These are phyloP conservation scores for Salpingus planirostris DNA, from an alignment of 2,888 invertebrate genomes.

Conservation along the genomic window DNA sequence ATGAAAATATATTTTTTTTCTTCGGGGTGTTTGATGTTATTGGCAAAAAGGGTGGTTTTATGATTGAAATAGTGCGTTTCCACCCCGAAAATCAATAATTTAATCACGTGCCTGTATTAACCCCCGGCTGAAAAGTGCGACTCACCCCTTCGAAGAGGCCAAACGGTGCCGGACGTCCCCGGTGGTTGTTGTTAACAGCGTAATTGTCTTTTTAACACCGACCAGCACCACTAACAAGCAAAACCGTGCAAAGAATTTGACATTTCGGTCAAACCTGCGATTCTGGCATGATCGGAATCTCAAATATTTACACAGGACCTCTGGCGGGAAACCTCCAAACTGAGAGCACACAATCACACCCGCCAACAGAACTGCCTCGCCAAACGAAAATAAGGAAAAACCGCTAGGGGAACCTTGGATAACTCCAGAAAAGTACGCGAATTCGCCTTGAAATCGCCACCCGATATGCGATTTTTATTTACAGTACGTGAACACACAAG, in stretches of 20 bases:
- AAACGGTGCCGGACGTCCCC: too few relatives aligned
- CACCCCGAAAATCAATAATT: constrained; percentile 35
- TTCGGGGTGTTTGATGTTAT: too few relatives aligned
- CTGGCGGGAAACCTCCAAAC: constrained; percentile 47
- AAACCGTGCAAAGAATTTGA: constrained; percentile 51
- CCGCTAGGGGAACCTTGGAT: too few relatives aligned
- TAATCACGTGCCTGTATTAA: constrained; percentile 26
- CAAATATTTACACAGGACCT: constrained; percentile 60
- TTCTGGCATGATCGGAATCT: constrained; percentile 57
- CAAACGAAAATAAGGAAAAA: not conserved
- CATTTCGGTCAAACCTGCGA: constrained; percentile 64
- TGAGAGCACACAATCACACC: constrained; percentile 9
- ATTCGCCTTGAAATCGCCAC: too few relatives aligned
- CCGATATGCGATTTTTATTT: too few relatives aligned
- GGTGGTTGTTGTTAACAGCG: not conserved
- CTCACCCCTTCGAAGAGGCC: too few relatives aligned
- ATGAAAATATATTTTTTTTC: too few relatives aligned
- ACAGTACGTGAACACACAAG: too few relatives aligned
- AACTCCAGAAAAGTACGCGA: too few relatives aligned
- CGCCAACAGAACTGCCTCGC: not conserved
- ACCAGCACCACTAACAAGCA: constrained; percentile 37
- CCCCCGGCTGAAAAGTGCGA: constrained; percentile 10
- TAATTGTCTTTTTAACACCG: constrained; percentile 27
- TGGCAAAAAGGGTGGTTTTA: too few relatives aligned
- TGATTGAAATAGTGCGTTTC: constrained; percentile 16